Base-by-base conservation (phyloP, 1,140 invertebrate species). In the Yoshiicerus persimilis region DNA sequence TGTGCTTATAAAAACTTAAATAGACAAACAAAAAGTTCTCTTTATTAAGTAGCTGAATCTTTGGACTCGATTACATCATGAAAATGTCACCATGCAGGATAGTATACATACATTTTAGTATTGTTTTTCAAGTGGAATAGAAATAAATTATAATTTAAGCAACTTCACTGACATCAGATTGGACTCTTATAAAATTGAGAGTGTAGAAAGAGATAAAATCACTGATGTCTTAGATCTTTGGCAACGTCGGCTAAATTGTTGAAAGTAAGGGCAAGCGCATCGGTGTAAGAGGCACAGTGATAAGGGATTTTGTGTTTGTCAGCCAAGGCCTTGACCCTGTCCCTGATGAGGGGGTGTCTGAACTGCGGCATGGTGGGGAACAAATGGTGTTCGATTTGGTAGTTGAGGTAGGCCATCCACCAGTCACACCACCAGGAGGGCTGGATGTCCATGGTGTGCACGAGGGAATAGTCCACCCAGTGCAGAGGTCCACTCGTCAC, bases 361-460 rank as follows among this genome's bases (percentile, higher is more conserved):
- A 89, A 90, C 30, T 89, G 88, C 0, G 88, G 88, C 88, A 90
- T 90, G 0, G 88, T 88, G 5, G 88, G 89, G 84, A 89, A 90
- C 11, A 90, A 32, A 64, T 90, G 88, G 27, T 90, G 89, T 38
- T 89, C 88, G 27, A 90, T 89, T 83, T 90, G 87, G 30, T 90
- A 90, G 36, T 89, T 90, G n/a, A 90, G 66, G 41, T 89, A 90
- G 6, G 86, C 88, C 88, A 89, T 90, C 88, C 89, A 90, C 85
- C 87, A 90, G 34, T 90, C 87, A n/a, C 47, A 83, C 64, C 64
- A 88, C 87, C 84, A 89, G 3, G 84, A 89, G 6, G 88, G 83
- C 32, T 86, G 30, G 34, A 90, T 88, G 66, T 90, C 88, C 84
- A 88, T 64, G 0, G 89, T 90, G 77, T 90, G 89, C 16, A 84